Evolutionary conservation across 2,113 vertebrate species (phyloP).

Genomic region (Verasper variegatus): DNA sequence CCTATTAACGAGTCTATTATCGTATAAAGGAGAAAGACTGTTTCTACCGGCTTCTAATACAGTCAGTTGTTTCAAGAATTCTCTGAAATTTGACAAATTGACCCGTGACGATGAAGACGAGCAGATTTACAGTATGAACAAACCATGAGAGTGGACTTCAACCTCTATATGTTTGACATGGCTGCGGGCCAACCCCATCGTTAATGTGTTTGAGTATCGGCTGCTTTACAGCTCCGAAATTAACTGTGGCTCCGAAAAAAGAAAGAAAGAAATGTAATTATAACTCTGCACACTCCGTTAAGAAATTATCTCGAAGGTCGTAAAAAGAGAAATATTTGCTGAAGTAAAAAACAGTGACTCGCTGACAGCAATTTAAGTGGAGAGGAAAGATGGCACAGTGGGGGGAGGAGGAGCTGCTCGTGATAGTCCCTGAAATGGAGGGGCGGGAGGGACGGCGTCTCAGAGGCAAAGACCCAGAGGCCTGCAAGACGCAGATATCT

Average conservation of each 20-base stretch:
- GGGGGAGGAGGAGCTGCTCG: conserved; percentile 28
- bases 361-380: conserved; percentile 3
- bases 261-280: neutral
- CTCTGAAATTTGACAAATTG: neutral
- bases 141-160: conserved; percentile 25
- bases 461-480: conserved; percentile 54
- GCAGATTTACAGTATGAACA: conserved; percentile 29
- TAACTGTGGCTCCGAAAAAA: neutral
- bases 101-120: neutral
- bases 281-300: conserved; percentile 4
- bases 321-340: conserved; percentile 12
- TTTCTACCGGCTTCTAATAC: no score
- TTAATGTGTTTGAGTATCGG: conserved; percentile 28
- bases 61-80: neutral
- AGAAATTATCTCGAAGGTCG: conserved; percentile 19
- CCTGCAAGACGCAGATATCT: conserved; percentile 65
- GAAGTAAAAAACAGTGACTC: conserved; percentile 37
- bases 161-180: conserved; percentile 29
- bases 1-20: no score
- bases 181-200: conserved; percentile 3
- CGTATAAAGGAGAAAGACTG: no score
- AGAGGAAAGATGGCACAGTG: neutral
- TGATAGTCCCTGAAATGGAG: conserved; percentile 41
- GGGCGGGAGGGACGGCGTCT: conserved; percentile 7
- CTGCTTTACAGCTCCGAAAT: conserved; percentile 18